These are phyloP conservation scores for Apostichopus parvimensis DNA, from an alignment of 35 echinoderm and acorn worm species.

Conservation along the genomic window DNA sequence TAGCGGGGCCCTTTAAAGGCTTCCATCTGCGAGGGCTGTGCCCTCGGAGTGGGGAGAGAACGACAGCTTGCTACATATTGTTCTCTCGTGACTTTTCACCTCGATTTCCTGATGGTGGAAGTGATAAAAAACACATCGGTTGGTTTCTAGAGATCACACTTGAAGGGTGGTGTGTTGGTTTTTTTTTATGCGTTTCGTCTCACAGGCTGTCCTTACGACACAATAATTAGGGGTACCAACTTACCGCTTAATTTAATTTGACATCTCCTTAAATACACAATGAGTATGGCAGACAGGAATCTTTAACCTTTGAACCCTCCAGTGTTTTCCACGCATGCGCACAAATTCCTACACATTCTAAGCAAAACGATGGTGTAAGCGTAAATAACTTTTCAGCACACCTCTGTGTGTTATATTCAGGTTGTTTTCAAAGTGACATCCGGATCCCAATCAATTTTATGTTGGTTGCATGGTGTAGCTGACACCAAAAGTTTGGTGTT, in stretches of 20 bases:
- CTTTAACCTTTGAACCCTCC: slow-evolving; percentile 58
- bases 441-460: too few relatives aligned
- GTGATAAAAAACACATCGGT: slow-evolving; percentile 48
- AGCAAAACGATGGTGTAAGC: not conserved
- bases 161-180: not conserved
- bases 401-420: not conserved
- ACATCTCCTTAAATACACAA: not conserved
- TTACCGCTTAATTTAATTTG: not conserved
- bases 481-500: not conserved
- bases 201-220: not conserved
- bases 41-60: slow-evolving; percentile 15
- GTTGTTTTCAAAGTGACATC: too few relatives aligned
- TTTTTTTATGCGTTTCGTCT: not conserved
- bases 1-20: slow-evolving; percentile 19
- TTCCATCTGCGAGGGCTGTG: slow-evolving; percentile 21
- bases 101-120: slow-evolving; percentile 54
- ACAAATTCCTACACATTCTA: not conserved
- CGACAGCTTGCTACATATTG: slow-evolving; percentile 29
- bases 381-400: not conserved
- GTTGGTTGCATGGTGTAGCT: not conserved
- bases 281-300: not conserved
- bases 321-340: not conserved
- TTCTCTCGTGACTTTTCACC: slow-evolving; percentile 59
- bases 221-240: not conserved
- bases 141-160: not conserved